A percentile compares a stretch with the other conserved stretches of the same genome.
Conservation (phyloP, 35 echinoderm and acorn worm genomes). For the Eucidaris tribuloides region DNA sequence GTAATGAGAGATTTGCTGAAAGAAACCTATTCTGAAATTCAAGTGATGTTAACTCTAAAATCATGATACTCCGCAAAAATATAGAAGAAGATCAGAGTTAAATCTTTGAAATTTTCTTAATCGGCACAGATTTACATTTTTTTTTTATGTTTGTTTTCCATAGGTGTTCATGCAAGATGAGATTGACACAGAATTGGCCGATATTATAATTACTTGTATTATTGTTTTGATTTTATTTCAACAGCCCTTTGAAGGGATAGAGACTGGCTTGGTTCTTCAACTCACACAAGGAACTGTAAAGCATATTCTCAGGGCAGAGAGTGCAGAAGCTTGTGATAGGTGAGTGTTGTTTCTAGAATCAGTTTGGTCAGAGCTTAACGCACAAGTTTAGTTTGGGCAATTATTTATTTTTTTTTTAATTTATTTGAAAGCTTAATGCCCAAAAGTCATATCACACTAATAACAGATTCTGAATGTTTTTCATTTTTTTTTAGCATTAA, state of each 20-base stretch:
- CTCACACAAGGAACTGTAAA: constrained; percentile 44
- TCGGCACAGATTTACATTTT: not conserved
- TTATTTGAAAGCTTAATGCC: not conserved
- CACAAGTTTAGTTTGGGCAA: not conserved
- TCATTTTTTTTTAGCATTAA: not conserved
- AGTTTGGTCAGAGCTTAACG: not conserved
- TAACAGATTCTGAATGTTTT: not conserved
- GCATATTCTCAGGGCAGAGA: constrained; percentile 45
- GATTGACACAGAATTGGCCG: not conserved
- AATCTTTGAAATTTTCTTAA: not conserved
- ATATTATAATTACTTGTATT: not conserved
- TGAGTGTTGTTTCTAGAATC: not conserved
- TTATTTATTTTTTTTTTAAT: not conserved
- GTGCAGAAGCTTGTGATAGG: constrained; percentile 43
- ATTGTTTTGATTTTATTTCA: not conserved
- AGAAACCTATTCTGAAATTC: no score
- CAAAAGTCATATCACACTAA: not conserved
- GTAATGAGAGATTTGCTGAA: no score
- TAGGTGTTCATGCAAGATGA: not conserved
- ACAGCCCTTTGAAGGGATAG: constrained; percentile 62
- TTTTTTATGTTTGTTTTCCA: not conserved
- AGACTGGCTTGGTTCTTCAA: constrained; percentile 54
- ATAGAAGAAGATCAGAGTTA: not conserved
- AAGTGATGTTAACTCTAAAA: no score
- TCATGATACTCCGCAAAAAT: not conserved